Evolutionary conservation across 1,140 invertebrate species (phyloP).

Genomic region (Drosophila azteca): DNA sequence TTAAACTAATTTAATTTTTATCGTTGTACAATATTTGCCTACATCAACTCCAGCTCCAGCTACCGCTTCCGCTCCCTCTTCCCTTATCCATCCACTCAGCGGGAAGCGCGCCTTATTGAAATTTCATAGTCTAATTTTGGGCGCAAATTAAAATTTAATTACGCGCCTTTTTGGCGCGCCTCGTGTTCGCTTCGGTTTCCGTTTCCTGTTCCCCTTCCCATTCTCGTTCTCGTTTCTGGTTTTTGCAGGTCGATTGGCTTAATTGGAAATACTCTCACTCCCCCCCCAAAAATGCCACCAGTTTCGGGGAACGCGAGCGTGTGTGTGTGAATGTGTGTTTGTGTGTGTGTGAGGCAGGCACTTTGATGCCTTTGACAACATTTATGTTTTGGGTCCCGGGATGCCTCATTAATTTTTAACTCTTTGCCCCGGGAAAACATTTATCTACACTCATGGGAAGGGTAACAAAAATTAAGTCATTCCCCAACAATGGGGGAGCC

Average conservation of each 20-base stretch:
- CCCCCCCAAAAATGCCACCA: too few species aligned
- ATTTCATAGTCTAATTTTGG: conserved; percentile 75
- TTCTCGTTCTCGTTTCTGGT: background rate
- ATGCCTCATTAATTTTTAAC: conserved; percentile 74
- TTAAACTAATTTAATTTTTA: conserved; percentile 66
- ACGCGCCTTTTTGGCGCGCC: conserved; percentile 36
- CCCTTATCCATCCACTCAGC: background rate
- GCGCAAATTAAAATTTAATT: conserved; percentile 78
- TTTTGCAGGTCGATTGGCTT: conserved; percentile 58
- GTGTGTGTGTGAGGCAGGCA: conserved; percentile 23
- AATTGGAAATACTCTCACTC: conserved; percentile 48
- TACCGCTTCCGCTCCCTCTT: too few species aligned
- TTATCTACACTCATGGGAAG: conserved; percentile 34
- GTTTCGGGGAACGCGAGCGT: conserved; percentile 5
- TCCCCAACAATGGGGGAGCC: conserved; percentile 23
- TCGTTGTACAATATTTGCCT: conserved; percentile 15
- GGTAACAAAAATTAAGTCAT: conserved; percentile 44
- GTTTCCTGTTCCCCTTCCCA: background rate
- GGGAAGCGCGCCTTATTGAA: conserved; percentile 57
- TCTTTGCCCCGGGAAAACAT: conserved; percentile 22
- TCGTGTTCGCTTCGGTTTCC: background rate
- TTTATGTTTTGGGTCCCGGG: conserved; percentile 39
- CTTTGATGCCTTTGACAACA: conserved; percentile 60
- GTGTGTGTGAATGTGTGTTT: background rate
- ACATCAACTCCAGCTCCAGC: too few species aligned